phyloP scores from a whole-genome alignment of 35 echinoderm and acorn worm genomes.

The Chiridota heheva region DNA sequence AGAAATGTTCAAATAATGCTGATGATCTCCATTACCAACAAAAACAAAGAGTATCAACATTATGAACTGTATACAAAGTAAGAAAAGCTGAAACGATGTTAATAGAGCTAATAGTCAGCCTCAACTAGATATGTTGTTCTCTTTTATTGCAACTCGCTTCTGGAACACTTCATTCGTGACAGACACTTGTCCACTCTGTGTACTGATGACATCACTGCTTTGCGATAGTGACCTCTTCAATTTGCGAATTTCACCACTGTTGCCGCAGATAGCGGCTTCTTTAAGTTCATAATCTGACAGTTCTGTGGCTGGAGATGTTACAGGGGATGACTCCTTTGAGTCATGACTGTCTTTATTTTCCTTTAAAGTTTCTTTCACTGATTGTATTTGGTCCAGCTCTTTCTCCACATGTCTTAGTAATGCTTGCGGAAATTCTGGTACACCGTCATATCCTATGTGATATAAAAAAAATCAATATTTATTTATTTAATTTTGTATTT shows the following conservation, averaged over 20 bases:
- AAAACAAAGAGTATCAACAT: too few relatives aligned
- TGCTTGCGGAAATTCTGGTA: conserved; percentile 52
- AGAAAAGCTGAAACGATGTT: too few relatives aligned
- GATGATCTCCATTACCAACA: too few relatives aligned
- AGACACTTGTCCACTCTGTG: neutral
- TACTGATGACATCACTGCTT: neutral
- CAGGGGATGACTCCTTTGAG: conserved; percentile 38
- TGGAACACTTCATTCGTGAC: conserved; percentile 49
- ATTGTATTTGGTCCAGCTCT: conserved; percentile 16
- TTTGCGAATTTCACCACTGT: conserved; percentile 18
- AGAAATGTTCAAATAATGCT: too few relatives aligned
- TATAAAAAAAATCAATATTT: neutral
- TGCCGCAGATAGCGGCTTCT: conserved; percentile 30
- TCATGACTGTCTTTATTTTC: conserved; percentile 1
- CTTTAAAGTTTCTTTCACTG: neutral
- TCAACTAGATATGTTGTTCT: too few relatives aligned
- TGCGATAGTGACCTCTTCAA: conserved; percentile 28
- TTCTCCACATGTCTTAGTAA: conserved; percentile 60
- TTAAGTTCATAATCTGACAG: conserved; percentile 11
- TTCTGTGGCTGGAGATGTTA: conserved; percentile 3
- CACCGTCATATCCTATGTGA: conserved; percentile 58
- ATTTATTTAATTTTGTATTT: too few relatives aligned
- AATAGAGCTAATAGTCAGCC: too few relatives aligned
- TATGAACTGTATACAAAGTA: too few relatives aligned
- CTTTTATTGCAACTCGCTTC: conserved; percentile 47